These are phyloP conservation scores for Drosophila mulleri DNA, from an alignment of 2,888 invertebrate species.

Conservation along the genomic window DNA sequence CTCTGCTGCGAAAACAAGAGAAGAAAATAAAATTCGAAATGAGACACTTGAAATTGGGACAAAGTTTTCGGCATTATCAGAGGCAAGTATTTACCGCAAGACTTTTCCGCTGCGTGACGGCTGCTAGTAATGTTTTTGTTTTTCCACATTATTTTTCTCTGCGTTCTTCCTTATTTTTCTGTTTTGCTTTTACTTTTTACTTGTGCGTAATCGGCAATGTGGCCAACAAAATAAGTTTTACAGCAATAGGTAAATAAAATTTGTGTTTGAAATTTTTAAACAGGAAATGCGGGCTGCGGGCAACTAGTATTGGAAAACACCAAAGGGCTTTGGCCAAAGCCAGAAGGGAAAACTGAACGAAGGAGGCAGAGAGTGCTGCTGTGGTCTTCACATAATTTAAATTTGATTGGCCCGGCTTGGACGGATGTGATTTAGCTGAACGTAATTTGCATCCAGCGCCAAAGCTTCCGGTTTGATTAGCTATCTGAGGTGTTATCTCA, in stretches of 20 bases:
- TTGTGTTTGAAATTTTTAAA: conserved; percentile 57
- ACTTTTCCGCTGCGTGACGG: conserved; percentile 39
- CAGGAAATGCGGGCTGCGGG: conserved; percentile 54
- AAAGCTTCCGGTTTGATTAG: background rate
- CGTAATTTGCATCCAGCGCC: conserved; percentile 1
- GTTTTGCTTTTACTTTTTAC: background rate
- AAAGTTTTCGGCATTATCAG: conserved; percentile 57
- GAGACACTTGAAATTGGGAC: conserved; percentile 26
- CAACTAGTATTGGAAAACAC: conserved; percentile 7
- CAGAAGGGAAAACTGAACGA: background rate
- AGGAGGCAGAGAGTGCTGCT: background rate
- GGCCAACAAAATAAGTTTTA: conserved; percentile 60
- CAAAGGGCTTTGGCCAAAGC: background rate
- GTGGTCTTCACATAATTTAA: conserved; percentile 39
- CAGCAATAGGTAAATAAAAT: conserved; percentile 67
- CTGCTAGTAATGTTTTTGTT: conserved; percentile 63
- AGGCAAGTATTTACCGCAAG: conserved; percentile 42
- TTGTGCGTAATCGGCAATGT: conserved; percentile 50
- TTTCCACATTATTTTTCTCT: conserved; percentile 36
- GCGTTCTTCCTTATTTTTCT: conserved; percentile 16
- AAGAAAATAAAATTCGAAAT: conserved; percentile 7
- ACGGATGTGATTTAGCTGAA: conserved; percentile 38
- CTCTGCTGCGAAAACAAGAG: background rate
- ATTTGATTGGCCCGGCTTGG: conserved; percentile 52
- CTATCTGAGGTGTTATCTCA: background rate